A percentile compares a stretch with the other conserved stretches of the same genome.
Evolutionary conservation across 2,888 invertebrate species (phyloP).

Genomic region (Trichacis sp.): DNA sequence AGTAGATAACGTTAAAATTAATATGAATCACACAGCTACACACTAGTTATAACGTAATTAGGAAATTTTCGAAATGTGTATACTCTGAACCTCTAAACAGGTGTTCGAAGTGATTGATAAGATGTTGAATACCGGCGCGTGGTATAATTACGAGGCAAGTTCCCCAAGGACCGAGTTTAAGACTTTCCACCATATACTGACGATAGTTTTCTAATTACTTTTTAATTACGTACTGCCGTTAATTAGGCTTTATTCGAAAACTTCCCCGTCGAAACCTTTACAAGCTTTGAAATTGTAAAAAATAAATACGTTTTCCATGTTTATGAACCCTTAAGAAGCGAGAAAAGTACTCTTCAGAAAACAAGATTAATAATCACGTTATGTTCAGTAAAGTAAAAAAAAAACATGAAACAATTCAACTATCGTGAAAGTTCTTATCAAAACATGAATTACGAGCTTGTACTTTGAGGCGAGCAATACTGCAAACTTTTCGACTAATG

Average conservation of each 20-base stretch:
- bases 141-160: slow-evolving; percentile 7
- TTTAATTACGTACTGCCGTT: slow-evolving; percentile 4
- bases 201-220: slow-evolving; percentile 7
- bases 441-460: neutral
- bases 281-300: too few relatives aligned
- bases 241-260: neutral
- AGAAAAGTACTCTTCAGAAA: too few relatives aligned
- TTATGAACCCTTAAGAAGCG: too few relatives aligned
- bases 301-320: too few relatives aligned
- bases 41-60: slow-evolving; percentile 6
- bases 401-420: neutral
- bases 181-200: neutral
- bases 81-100: neutral
- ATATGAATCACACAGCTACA: too few relatives aligned
- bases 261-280: too few relatives aligned
- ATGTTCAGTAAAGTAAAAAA: neutral
- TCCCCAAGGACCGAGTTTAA: neutral
- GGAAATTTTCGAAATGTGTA: neutral
- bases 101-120: slow-evolving; percentile 13
- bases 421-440: neutral
- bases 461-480: neutral
- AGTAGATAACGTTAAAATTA: too few relatives aligned
- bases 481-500: neutral
- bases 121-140: neutral
- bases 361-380: too few relatives aligned